Percentiles rank a stretch among this genome's conserved stretches.
Evolutionary conservation across 2,888 invertebrate species (phyloP).

Genomic region (Julus scandinavius): DNA sequence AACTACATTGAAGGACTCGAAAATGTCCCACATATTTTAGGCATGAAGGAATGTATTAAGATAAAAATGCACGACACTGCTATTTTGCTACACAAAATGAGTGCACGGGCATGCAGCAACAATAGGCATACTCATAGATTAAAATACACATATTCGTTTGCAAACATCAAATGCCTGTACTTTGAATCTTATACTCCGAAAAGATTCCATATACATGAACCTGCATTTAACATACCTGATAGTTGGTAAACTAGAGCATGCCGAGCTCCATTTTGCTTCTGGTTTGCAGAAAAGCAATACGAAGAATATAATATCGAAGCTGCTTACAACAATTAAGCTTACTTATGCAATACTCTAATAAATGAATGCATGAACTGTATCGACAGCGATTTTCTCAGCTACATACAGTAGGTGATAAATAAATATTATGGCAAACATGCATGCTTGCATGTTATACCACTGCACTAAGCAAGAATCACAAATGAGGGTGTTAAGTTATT

Average conservation of each 20-base stretch:
- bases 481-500: background rate
- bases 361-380: background rate
- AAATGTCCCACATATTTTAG: background rate
- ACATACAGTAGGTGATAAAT: background rate
- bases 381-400: background rate
- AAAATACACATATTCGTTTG: background rate
- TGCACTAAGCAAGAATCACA: background rate
- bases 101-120: background rate
- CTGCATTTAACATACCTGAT: background rate
- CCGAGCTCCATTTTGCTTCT: background rate
- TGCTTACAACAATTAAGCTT: background rate
- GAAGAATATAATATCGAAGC: background rate
- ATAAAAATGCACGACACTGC: background rate
- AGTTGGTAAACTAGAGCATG: background rate
- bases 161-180: background rate
- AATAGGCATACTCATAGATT: background rate
- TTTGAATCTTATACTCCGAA: background rate
- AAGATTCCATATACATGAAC: background rate
- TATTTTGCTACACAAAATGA: background rate
- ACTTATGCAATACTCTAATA: background rate
- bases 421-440: background rate
- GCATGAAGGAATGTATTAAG: background rate
- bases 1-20: background rate
- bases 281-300: background rate
- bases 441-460: background rate